phyloP scores from a whole-genome alignment of 2,797 vertebrate genomes.

The Anguilla pacifica region DNA sequence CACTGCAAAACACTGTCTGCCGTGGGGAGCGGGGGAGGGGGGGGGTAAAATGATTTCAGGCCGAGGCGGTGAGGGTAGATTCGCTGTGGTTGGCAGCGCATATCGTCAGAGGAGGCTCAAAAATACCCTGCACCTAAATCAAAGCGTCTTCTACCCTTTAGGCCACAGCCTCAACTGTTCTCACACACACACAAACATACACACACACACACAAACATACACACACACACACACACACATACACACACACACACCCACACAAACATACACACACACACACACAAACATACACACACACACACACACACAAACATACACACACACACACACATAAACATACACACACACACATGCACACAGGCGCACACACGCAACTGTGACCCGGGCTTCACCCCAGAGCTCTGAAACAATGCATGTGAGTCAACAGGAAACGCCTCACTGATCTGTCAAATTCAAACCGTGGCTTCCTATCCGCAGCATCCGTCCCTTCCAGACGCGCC shows the following conservation, averaged over 20 bases:
- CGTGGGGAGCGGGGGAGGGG: not conserved
- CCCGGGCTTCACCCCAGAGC: slow-evolving; percentile 20
- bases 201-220: not conserved
- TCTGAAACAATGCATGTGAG: slow-evolving; percentile 4
- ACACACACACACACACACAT: not conserved
- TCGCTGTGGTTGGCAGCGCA: not conserved
- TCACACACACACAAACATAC: not conserved
- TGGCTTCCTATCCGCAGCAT: not conserved
- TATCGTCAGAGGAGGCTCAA: not conserved
- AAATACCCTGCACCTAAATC: not conserved
- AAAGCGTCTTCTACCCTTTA: not conserved
- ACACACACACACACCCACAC: too few species aligned
- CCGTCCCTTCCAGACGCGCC: slow-evolving; percentile 21
- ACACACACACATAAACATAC: not conserved
- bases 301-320: too few species aligned
- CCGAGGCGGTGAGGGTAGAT: not conserved
- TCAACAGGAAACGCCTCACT: slow-evolving; percentile 21
- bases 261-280: not conserved
- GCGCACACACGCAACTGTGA: slow-evolving; percentile 7
- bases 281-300: not conserved
- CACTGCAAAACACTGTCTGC: not conserved
- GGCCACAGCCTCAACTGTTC: slow-evolving; percentile 11
- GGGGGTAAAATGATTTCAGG: not conserved
- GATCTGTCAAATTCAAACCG: slow-evolving; percentile 11
- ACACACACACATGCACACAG: not conserved